Conservation (phyloP, 2,888 invertebrate genomes). For the Sisyra nigra region DNA sequence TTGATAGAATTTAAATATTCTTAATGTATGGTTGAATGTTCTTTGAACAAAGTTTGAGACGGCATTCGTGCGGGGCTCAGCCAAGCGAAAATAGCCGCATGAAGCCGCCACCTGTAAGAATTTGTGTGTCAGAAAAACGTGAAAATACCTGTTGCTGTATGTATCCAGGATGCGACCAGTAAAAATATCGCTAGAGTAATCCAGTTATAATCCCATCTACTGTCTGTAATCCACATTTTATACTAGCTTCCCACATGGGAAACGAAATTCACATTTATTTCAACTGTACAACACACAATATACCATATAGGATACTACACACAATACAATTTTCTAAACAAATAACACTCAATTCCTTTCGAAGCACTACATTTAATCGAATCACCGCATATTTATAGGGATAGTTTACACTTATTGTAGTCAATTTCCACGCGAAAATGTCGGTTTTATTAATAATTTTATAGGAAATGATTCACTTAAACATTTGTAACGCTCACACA, state of each 20-base stretch:
- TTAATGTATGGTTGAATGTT: background rate
- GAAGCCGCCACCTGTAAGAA: conserved; percentile 4
- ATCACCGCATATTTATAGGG: background rate
- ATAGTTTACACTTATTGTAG: background rate
- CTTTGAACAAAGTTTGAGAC: background rate
- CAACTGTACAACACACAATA: conserved; percentile 11
- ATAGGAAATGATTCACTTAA: background rate
- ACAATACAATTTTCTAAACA: conserved; percentile 13
- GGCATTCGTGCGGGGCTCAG: background rate
- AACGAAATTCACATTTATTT: conserved; percentile 14
- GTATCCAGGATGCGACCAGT: conserved; percentile 29
- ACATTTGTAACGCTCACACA: background rate
- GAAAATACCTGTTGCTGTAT: conserved; percentile 36
- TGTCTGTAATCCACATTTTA: conserved; percentile 53
- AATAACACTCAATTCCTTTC: background rate
- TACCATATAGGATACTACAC: conserved; percentile 17
- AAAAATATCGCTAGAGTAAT: conserved; percentile 38
- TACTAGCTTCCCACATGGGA: conserved; percentile 27
- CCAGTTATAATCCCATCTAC: conserved; percentile 50
- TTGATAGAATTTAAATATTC: too few species aligned
- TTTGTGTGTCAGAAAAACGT: background rate
- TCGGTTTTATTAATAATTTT: background rate
- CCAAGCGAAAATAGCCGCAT: background rate
- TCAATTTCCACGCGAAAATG: background rate
- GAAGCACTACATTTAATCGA: background rate